Percentiles rank a stretch among this genome's conserved stretches.
These are phyloP conservation scores for Tenthredo amoena DNA, from an alignment of 2,888 invertebrate species.

Conservation along the genomic window DNA sequence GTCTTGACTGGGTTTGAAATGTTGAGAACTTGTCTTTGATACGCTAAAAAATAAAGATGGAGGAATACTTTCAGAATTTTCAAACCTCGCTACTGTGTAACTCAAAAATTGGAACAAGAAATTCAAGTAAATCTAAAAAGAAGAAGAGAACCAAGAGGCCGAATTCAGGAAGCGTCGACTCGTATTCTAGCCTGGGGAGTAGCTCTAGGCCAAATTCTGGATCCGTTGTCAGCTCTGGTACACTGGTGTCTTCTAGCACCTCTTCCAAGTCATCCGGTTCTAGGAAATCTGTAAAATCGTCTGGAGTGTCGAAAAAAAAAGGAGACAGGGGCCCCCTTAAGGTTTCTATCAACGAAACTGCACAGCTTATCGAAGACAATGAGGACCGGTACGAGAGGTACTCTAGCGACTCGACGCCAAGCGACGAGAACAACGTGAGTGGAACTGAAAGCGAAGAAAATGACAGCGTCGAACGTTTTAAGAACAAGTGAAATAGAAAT, in stretches of 20 bases:
- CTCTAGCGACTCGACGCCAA: constrained; percentile 55
- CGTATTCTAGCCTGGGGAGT: constrained; percentile 64
- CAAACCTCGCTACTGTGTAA: constrained; percentile 60
- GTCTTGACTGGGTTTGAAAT: constrained; percentile 62
- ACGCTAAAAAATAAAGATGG: constrained; percentile 54
- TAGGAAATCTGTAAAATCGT: constrained; percentile 64
- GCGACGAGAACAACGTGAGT: constrained; percentile 41
- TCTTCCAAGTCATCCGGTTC: constrained; percentile 69
- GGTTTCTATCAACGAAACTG: constrained; percentile 79
- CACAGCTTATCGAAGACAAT: constrained; percentile 75
- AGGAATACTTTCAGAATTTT: constrained; percentile 63
- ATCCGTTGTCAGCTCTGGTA: constrained; percentile 69
- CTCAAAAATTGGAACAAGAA: constrained; percentile 60
- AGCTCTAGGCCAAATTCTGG: constrained; percentile 70
- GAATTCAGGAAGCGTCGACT: constrained; percentile 68
- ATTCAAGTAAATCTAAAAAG: constrained; percentile 50
- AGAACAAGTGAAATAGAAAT: constrained; percentile 12
- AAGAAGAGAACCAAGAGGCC: constrained; percentile 63
- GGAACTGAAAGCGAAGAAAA: constrained; percentile 46
- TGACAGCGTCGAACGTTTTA: constrained; percentile 42
- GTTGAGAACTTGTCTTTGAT: constrained; percentile 65
- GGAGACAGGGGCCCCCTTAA: constrained; percentile 72
- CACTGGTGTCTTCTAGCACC: constrained; percentile 62
- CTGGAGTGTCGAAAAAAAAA: constrained; percentile 72
- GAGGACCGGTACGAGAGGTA: constrained; percentile 60